Evolutionary conservation across 2,797 vertebrate genomes (phyloP), one percentile per base, ranked within the genome.

Genomic region (Apogon talboti): DNA sequence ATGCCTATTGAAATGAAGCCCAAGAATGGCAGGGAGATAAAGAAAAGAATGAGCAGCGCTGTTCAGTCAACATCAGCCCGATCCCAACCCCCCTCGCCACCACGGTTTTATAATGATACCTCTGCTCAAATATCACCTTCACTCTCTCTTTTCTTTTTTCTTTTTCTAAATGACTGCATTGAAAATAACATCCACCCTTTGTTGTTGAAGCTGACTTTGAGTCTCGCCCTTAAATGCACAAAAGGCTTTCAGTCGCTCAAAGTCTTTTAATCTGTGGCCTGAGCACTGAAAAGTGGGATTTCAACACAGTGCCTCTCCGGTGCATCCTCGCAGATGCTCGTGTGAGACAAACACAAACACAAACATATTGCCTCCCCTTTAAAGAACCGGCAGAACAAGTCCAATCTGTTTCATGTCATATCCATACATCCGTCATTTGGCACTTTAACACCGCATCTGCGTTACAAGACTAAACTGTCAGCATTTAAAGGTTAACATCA

Each of bases 1-100:
- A 93, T 90, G 74, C 82, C 74, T 85, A 92, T 92, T 91, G 89
- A 91, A 92, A 92, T 87, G 77, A 90, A 76, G 85, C 64, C 76
- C 82, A 89, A 89, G 86, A 92, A 91, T 89, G 89, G 54, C 66
- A 71, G 68, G 1, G 57, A 93, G 89, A 92, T 90, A 90, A 90
- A 83, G 76, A 81, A 49, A 83, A 87, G 87, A 91, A 87, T 84
- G 84, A 84, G 82, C 71, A 40, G 57, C 45, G 57, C 73, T 71
- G n/a, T n/a, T n/a, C n/a, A n/a, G n/a, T n/a, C n/a, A n/a, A 84
- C 82, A 60, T 53, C 70, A 61, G 53, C 70, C 69, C 83, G 78
- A 82, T 88, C 85, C 83, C 45, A 40, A 46, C n/a, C n/a, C n/a
- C n/a, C n/a, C n/a, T n/a, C n/a, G n/a, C n/a, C n/a, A n/a, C n/a